A percentile compares a stretch with the other conserved stretches of the same genome.
These are phyloP conservation scores for Drosophila ercepeae DNA, from an alignment of 1,140 invertebrate species.

Conservation along the genomic window DNA sequence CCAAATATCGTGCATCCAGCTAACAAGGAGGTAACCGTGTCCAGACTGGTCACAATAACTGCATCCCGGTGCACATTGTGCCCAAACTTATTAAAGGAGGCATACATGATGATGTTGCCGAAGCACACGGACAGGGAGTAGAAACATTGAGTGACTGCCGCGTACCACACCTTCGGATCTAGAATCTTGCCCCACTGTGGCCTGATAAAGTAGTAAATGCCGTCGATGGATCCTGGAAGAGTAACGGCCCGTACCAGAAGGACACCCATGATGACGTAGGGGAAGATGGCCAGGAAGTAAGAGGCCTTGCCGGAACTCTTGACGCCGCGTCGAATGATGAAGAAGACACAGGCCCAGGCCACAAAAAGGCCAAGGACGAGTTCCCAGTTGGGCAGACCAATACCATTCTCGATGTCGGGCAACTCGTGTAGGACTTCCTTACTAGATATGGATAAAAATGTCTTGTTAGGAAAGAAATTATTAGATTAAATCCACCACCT, in stretches of 20 bases:
- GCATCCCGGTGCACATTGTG: conserved; percentile 93
- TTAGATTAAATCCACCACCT: conserved; percentile 15
- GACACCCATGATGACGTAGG: conserved; percentile 92
- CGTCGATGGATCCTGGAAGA: conserved; percentile 89
- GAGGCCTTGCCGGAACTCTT: conserved; percentile 91
- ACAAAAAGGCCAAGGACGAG: conserved; percentile 90
- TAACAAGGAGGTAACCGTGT: conserved; percentile 92
- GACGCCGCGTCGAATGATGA: conserved; percentile 91
- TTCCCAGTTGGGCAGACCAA: conserved; percentile 90
- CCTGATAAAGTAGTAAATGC: conserved; percentile 91
- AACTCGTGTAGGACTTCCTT: conserved; percentile 88
- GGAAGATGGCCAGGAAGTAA: conserved; percentile 94
- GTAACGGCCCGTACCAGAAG: conserved; percentile 90
- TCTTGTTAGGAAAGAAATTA: neutral
- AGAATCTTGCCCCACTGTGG: conserved; percentile 89
- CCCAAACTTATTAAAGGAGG: conserved; percentile 92
- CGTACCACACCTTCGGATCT: conserved; percentile 90
- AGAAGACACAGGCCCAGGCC: conserved; percentile 91
- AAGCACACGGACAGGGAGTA: conserved; percentile 93
- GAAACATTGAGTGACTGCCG: conserved; percentile 93
- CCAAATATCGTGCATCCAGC: conserved; percentile 95
- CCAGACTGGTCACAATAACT: conserved; percentile 90
- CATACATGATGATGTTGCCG: conserved; percentile 92
- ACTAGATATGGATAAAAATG: conserved; percentile 82
- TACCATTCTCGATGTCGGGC: conserved; percentile 88